phyloP scores from a whole-genome alignment of 1,140 invertebrate species.

The Diorhabda carinulata region DNA sequence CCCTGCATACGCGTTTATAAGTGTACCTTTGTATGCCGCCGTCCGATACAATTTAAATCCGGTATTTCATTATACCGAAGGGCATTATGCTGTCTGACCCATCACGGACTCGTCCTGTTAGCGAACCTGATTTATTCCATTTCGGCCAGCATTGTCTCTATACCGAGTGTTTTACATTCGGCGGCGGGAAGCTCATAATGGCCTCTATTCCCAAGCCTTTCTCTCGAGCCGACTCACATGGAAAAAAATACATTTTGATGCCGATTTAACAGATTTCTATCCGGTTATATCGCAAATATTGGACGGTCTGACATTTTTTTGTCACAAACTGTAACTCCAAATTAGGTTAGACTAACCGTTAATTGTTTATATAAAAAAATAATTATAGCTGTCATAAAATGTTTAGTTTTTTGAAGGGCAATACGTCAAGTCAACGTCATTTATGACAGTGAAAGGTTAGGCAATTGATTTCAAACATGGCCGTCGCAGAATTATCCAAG shows the following conservation, averaged over 20 bases:
- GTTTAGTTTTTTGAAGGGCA: no score
- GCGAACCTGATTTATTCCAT: conserved; percentile 17
- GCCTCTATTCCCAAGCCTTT: conserved; percentile 7
- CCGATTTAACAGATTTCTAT: background rate
- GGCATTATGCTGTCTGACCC: conserved; percentile 19
- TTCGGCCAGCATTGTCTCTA: conserved; percentile 18
- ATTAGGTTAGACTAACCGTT: no score
- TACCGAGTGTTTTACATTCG: conserved; percentile 21
- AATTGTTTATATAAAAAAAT: no score
- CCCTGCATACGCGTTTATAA: conserved; percentile 8
- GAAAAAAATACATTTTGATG: background rate
- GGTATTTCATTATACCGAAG: conserved; percentile 18
- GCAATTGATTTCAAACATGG: no score
- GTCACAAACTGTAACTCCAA: no score
- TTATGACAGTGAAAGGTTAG: no score
- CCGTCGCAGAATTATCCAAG: no score
- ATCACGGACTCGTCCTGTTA: conserved; percentile 19
- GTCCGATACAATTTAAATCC: conserved; percentile 20
- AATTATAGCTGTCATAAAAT: no score
- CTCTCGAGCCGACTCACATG: background rate
- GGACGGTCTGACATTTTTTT: no score
- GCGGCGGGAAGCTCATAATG: conserved; percentile 11
- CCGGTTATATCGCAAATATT: background rate
- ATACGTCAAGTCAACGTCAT: no score
- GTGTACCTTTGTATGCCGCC: conserved; percentile 8